Evolutionary conservation across 2,888 invertebrate genomes (phyloP), one percentile per base, ranked within the genome.

Genomic region (Leptarthrus brevirostris): DNA sequence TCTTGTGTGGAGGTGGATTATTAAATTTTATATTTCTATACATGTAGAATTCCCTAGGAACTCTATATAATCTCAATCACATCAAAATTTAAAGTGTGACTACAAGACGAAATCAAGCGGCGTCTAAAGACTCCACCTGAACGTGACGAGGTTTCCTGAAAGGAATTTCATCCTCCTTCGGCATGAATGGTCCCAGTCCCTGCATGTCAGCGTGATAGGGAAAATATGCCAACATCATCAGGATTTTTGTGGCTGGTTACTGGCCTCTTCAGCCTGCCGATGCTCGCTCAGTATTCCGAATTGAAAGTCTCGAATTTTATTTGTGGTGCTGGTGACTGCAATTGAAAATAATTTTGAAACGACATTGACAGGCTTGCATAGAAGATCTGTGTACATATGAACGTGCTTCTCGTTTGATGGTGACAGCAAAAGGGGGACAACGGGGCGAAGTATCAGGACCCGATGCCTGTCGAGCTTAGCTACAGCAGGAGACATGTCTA

Each of bases 291-390:
- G 34, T 69, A 69, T 69, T 69, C 69, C 36, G 30, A n/a, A 18
- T 6, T 52, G 12, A 49, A 26, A 69, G 49, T 52, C 52, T 69
- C 52, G 52, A 69, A 69, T 69, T 69, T 69, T 69, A 69, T 69
- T 69, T 66, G n/a, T n/a, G n/a, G n/a, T n/a, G n/a, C 52, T 69
- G 69, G 69, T 69, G 52, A 30, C 52, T 69, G 69, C 69, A 69
- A 69, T 69, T 69, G 69, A 69, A 69, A 69, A 69, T 69, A 52
- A 69, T 69, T 52, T 69, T 69, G 69, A 69, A 52, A 52, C 52
- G 69, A 52, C 52, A 52, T 69, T 69, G 69, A 69, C 69, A 69
- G 69, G 47, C 49, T n/a, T 69, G 64, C 69, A 69, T 52, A 52
- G 34, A 20, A 69, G 34, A 61, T 61, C 34, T 61, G 61, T 44